Conservation (phyloP, 2,797 vertebrate genomes). For the Momotus momota region DNA sequence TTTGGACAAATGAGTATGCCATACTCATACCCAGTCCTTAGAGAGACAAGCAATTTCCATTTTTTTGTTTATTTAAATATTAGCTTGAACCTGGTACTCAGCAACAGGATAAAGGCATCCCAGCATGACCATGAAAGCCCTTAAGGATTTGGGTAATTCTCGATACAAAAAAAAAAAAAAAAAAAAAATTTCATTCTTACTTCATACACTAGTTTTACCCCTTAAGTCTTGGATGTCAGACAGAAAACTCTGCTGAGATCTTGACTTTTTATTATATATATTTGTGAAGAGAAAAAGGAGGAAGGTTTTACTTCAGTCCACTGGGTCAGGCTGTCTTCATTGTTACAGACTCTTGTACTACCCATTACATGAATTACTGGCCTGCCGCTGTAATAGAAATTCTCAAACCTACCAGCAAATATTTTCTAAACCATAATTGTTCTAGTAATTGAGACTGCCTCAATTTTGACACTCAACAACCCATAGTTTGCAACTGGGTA, state of each 20-base stretch:
- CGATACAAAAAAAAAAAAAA: background rate
- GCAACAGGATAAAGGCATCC: background rate
- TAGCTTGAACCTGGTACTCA: background rate
- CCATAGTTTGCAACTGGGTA: conserved; percentile 34
- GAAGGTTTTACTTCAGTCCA: background rate
- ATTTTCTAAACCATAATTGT: conserved; percentile 20
- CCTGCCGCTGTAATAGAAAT: background rate
- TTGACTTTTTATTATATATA: background rate
- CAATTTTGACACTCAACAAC: conserved; percentile 29
- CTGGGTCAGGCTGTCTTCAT: background rate
- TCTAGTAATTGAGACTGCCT: conserved; percentile 46
- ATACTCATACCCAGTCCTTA: background rate
- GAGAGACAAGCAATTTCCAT: background rate
- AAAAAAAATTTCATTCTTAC: background rate
- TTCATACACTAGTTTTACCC: background rate
- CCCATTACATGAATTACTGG: background rate
- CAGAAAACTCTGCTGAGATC: background rate
- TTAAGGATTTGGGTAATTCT: background rate
- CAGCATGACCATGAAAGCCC: background rate
- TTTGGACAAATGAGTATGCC: background rate
- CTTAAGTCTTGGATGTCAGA: background rate
- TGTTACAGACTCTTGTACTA: background rate
- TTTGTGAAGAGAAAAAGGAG: background rate
- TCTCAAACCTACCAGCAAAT: conserved; percentile 7
- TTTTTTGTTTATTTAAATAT: background rate